Evolutionary conservation across 2,888 invertebrate species (phyloP).

Genomic region (Patella ulyssiponensis): DNA sequence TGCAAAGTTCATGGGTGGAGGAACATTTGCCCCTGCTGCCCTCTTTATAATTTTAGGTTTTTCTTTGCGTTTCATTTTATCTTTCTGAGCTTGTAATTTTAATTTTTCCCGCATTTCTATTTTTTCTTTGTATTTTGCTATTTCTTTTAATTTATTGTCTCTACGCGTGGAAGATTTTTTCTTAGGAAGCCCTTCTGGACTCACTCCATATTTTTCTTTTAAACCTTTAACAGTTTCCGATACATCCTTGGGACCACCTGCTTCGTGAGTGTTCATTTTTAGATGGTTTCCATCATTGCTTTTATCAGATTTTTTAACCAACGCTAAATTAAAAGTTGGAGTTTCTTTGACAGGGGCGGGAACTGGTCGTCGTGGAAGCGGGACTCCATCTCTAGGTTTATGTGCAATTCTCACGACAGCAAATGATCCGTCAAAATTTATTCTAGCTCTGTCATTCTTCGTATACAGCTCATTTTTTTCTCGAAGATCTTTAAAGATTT

Average conservation of each 20-base stretch:
- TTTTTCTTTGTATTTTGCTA: constrained; percentile 3
- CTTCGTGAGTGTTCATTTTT: background rate
- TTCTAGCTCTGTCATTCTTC: background rate
- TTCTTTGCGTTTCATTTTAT: constrained; percentile 6
- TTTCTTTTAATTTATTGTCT: constrained; percentile 5
- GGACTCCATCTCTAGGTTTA: background rate
- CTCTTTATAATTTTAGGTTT: background rate
- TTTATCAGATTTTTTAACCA: constrained; percentile 1
- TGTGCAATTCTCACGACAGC: background rate
- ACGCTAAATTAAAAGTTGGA: background rate
- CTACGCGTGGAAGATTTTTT: constrained; percentile 3
- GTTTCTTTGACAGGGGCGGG: background rate
- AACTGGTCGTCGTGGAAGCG: background rate
- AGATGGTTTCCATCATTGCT: background rate
- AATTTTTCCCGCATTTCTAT: constrained; percentile 17
- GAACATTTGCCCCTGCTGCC: constrained; percentile 20
- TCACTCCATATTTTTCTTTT: constrained; percentile 5
- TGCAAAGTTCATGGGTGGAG: constrained; percentile 55
- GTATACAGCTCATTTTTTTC: constrained; percentile 9
- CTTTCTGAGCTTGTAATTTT: constrained; percentile 14
- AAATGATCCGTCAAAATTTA: background rate
- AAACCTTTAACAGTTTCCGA: background rate
- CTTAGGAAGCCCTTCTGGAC: background rate
- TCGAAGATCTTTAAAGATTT: constrained; percentile 16
- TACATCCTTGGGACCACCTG: background rate